Base-by-base conservation (phyloP, 2,797 vertebrate genomes). In the Catamblyrhynchus diadema region DNA sequence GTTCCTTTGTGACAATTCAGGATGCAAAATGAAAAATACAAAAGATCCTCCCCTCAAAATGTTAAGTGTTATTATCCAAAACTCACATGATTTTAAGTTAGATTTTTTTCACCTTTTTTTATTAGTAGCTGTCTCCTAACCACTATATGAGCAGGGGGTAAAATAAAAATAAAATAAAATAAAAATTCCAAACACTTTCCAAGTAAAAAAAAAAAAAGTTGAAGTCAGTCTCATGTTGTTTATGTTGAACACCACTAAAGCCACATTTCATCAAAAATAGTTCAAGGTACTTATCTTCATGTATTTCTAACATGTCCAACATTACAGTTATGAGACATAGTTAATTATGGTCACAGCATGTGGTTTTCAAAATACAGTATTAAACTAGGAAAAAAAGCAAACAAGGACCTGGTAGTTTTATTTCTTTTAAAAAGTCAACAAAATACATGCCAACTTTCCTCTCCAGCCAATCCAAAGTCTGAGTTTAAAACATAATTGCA, bases 351-450 rank as follows among this genome's bases (percentile, higher is more conserved):
- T 94, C 77, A 90, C 42, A 73, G 66, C 13, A 66, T 90, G 77
- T 88, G 94, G 80, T 79, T 95, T 95, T 69, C 80, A 90, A 86
- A 96, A 56, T 39, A 93, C 5, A 4, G 41, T 60, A 53, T 91
- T 88, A 50, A 72, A 37, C 51, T 56, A 91, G 79, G 32, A 44
- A 88, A 93, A 93, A 96, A 94, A 81, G 44, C 79, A 93, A 94
- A 88, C 73, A 95, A 88, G 90, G 59, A 85, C 79, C 89, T 92
- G 51, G 72, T 81, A 93, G 59, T 90, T 95, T 94, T 66, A 86
- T 27, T 86, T 92, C 75, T 48, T 90, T 59, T 67, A 85, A 95
- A 85, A 95, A 86, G 87, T 89, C 91, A 96, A 94, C 72, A 93
- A 79, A 94, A 88, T 27, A 12, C 16, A 27, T 62, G 92, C 87